Evolutionary conservation across 1,140 invertebrate species (phyloP), one percentile per base, ranked within the genome.

Genomic region (Condylostylus longicornis): DNA sequence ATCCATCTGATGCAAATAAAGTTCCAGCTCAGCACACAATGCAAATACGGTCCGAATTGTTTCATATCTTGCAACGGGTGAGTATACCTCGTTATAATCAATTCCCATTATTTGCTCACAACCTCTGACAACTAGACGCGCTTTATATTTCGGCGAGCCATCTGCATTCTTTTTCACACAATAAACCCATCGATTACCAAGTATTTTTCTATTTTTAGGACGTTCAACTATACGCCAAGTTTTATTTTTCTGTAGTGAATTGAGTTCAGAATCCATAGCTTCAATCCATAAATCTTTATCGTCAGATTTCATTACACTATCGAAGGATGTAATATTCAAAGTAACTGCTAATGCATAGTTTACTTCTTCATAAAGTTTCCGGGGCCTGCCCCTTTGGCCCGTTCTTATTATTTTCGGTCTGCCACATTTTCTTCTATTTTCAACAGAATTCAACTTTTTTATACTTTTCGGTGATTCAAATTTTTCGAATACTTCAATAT

Each of bases 261-360:
- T 42, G 18, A 48, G 48, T 42, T 65, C 56, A 14, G 54, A 42
- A 28, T 51, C 19, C 52, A 65, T 62, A 4, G 60, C 57, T 28
- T 43, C 22, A 25, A 41, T 47, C 54, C 55, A 64, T 29, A 54
- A 38, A 14, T 41, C 37, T 13, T 36, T 41, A 28, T 55, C 23
- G n/a, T 43, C 13, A 18, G 42, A 40, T 7, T 41, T 40, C 13
- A 57, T 29, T 13, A 52, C 54, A 30, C 54, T 49, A 6, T 49
- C 43, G 35, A 50, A 47, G n/a, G n/a, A n/a, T n/a, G n/a, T n/a
- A n/a, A n/a, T n/a, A n/a, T n/a, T n/a, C n/a, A n/a, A n/a, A n/a
- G n/a, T n/a, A n/a, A n/a, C n/a, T n/a, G n/a, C n/a, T n/a, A n/a
- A n/a, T n/a, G n/a, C n/a, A n/a, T n/a, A n/a, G n/a, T n/a, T n/a